Evolutionary conservation across 2,797 vertebrate genomes (phyloP).

Genomic region (Pipistrellus pipistrellus): DNA sequence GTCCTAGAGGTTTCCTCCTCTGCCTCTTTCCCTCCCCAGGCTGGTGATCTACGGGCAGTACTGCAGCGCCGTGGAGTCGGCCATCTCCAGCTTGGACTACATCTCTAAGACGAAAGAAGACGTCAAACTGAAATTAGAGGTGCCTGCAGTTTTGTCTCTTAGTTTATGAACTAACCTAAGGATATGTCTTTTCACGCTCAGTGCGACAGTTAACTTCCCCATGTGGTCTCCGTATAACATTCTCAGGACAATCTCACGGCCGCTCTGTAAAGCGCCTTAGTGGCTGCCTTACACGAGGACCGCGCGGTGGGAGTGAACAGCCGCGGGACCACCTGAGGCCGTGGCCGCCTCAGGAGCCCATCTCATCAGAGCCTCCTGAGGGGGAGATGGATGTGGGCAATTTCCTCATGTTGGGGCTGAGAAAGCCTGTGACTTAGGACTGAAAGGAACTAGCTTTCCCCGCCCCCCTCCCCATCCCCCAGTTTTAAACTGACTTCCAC

Average conservation of each 20-base stretch:
- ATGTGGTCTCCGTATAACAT: background rate
- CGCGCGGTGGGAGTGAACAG: background rate
- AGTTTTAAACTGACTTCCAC: slow-evolving; percentile 43
- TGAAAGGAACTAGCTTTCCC: background rate
- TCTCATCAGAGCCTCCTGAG: background rate
- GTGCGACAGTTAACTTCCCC: background rate
- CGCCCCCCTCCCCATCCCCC: no score
- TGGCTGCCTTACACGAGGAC: background rate
- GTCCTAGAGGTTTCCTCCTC: background rate
- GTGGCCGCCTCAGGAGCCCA: background rate
- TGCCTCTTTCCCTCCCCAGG: slow-evolving; percentile 86
- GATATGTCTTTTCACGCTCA: background rate
- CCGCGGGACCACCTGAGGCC: background rate
- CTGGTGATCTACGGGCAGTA: slow-evolving; percentile 98
- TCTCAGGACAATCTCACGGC: background rate
- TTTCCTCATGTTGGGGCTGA: background rate
- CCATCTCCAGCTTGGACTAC: slow-evolving; percentile 94
- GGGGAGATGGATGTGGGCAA: background rate
- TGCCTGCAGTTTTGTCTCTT: slow-evolving; percentile 71
- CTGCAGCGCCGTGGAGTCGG: slow-evolving; percentile 96
- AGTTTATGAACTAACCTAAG: background rate
- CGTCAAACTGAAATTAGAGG: slow-evolving; percentile 97
- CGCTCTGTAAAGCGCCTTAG: slow-evolving; percentile 60
- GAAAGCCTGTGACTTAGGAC: background rate
- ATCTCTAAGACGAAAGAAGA: slow-evolving; percentile 98